phyloP scores from a whole-genome alignment of 2,797 vertebrate species.

The Falco naumanni region DNA sequence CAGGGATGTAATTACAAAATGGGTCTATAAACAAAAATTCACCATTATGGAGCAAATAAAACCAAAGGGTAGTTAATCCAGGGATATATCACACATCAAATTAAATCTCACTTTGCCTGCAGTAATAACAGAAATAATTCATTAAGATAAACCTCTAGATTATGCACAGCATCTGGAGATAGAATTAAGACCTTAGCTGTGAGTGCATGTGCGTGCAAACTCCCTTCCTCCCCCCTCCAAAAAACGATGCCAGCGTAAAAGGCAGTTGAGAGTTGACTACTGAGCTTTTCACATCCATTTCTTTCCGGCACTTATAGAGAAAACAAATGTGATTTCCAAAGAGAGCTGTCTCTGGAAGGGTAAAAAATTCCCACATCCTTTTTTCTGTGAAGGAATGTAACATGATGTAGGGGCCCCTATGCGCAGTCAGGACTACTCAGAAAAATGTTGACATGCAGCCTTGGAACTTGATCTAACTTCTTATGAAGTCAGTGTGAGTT shows the following conservation, averaged over 20 bases:
- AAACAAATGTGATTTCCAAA: slow-evolving; percentile 52
- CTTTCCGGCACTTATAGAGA: background rate
- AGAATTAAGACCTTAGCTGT: slow-evolving; percentile 67
- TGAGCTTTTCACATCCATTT: slow-evolving; percentile 33
- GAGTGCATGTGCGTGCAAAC: slow-evolving; percentile 20
- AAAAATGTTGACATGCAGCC: background rate
- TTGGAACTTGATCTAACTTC: slow-evolving; percentile 40
- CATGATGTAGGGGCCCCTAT: slow-evolving; percentile 25
- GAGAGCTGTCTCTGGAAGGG: slow-evolving; percentile 39
- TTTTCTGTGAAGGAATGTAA: background rate
- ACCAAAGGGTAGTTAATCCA: slow-evolving; percentile 70
- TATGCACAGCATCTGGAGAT: slow-evolving; percentile 72
- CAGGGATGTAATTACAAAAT: slow-evolving; percentile 71
- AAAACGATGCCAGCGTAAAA: slow-evolving; percentile 33
- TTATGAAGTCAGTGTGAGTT: background rate
- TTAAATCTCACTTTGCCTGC: slow-evolving; percentile 72
- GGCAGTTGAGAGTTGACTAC: background rate
- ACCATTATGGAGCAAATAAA: slow-evolving; percentile 70
- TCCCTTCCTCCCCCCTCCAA: slow-evolving; percentile 19
- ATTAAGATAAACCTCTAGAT: slow-evolving; percentile 75
- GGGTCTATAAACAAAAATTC: slow-evolving; percentile 71
- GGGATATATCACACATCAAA: slow-evolving; percentile 73
- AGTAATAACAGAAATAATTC: slow-evolving; percentile 76
- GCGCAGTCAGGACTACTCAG: slow-evolving; percentile 32
- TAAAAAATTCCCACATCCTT: slow-evolving; percentile 49